These are phyloP conservation scores for Drosophila setifemur DNA, from an alignment of 1,140 invertebrate genomes.

Conservation along the genomic window DNA sequence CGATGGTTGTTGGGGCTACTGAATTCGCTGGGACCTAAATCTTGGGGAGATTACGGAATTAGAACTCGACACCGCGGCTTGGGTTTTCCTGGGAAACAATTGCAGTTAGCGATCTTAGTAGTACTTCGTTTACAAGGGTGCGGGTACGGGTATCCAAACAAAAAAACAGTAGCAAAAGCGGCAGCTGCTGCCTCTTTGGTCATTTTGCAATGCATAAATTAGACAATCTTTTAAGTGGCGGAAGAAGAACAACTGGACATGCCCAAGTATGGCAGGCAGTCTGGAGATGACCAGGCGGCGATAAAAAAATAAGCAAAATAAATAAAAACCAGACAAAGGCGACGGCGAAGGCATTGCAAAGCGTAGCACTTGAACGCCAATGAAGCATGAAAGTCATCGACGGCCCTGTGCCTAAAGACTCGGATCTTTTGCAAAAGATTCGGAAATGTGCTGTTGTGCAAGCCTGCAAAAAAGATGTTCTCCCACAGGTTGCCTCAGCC, in stretches of 20 bases:
- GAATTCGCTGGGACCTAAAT: neutral
- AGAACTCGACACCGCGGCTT: constrained; percentile 22
- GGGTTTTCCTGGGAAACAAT: constrained; percentile 35
- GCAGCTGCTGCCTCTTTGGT: constrained; percentile 9
- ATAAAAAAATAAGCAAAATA: constrained; percentile 32
- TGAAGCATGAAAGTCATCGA: constrained; percentile 72
- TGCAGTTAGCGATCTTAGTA: constrained; percentile 27
- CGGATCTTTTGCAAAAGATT: constrained; percentile 28
- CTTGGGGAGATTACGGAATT: neutral
- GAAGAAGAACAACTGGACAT: constrained; percentile 51
- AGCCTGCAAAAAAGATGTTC: constrained; percentile 21
- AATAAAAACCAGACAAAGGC: constrained; percentile 25
- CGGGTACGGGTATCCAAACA: neutral
- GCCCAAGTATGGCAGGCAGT: constrained; percentile 60
- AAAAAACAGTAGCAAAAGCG: neutral
- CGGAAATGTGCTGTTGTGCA: constrained; percentile 38
- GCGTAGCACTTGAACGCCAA: constrained; percentile 46
- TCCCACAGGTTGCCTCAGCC: constrained; percentile 35
- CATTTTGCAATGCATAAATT: constrained; percentile 68
- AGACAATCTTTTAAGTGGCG: constrained; percentile 46
- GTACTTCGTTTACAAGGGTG: constrained; percentile 14
- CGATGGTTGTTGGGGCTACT: too few species aligned
- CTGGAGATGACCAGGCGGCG: constrained; percentile 58
- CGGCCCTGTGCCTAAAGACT: constrained; percentile 20
- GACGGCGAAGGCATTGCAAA: constrained; percentile 9